These are phyloP conservation scores for Albula glossodonta DNA, from an alignment of 2,113 vertebrate genomes.

Conservation along the genomic window DNA sequence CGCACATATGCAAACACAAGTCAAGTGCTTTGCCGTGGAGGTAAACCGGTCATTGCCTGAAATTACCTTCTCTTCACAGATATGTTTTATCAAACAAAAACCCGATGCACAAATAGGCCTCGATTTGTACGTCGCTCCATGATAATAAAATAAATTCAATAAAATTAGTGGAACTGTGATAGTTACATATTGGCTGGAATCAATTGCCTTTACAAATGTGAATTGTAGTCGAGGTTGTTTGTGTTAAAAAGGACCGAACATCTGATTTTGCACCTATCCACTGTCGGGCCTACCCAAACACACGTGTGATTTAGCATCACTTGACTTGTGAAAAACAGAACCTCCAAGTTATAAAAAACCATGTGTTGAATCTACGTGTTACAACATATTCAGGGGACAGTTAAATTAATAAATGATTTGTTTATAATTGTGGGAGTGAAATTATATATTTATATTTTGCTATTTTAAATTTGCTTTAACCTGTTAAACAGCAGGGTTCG, in stretches of 20 bases:
- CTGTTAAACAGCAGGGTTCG: too few species aligned
- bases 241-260: constrained; percentile 59
- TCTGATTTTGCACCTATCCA: constrained; percentile 52
- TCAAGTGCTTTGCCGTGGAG: background rate
- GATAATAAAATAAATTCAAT: background rate
- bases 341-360: too few species aligned
- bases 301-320: constrained; percentile 38
- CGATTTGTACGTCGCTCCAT: background rate
- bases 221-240: constrained; percentile 14
- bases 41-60: background rate
- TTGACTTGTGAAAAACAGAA: constrained; percentile 6
- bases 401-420: too few species aligned
- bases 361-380: too few species aligned
- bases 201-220: background rate
- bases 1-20: too few species aligned
- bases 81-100: background rate
- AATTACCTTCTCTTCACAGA: background rate
- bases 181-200: background rate
- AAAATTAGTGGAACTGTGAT: background rate
- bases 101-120: background rate
- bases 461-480: too few species aligned
- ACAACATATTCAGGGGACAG: too few species aligned
- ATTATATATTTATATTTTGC: too few species aligned
- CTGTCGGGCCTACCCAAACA: constrained; percentile 36
- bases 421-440: too few species aligned